Percentiles rank a stretch among this genome's conserved stretches.
Conservation (phyloP, 2,113 vertebrate species). For the Tinamus guttatus region DNA sequence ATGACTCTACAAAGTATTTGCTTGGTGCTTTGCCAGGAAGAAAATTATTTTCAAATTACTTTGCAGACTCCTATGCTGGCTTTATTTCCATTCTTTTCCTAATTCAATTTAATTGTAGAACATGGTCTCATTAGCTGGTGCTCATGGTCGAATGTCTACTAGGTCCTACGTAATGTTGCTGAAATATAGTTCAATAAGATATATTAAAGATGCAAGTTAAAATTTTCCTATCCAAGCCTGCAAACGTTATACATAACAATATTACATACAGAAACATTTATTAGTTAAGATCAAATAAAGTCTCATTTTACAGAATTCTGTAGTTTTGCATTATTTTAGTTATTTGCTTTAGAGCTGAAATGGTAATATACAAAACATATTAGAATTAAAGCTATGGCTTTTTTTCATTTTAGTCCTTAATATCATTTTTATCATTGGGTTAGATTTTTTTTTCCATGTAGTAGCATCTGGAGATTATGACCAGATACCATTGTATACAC, state of each 20-base stretch:
- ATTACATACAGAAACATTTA: background rate
- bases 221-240: background rate
- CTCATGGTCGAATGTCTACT: background rate
- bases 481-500: background rate
- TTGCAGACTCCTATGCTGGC: background rate
- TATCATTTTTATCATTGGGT: background rate
- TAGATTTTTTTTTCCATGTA: background rate
- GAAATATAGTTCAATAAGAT: background rate
- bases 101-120: slow-evolving; percentile 6
- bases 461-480: background rate
- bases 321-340: background rate
- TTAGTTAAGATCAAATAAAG: background rate
- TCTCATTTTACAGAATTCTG: background rate
- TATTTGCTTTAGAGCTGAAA: background rate
- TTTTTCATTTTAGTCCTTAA: background rate
- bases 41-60: slow-evolving; percentile 23
- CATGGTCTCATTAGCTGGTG: background rate
- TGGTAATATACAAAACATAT: background rate
- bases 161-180: background rate
- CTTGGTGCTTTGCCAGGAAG: slow-evolving; percentile 35
- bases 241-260: background rate
- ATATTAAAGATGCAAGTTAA: background rate
- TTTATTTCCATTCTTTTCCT: slow-evolving; percentile 44
- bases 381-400: background rate
- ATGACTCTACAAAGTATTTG: background rate